Base-by-base conservation (phyloP, 2,113 vertebrate genomes). In the Lampris megalopsis region DNA sequence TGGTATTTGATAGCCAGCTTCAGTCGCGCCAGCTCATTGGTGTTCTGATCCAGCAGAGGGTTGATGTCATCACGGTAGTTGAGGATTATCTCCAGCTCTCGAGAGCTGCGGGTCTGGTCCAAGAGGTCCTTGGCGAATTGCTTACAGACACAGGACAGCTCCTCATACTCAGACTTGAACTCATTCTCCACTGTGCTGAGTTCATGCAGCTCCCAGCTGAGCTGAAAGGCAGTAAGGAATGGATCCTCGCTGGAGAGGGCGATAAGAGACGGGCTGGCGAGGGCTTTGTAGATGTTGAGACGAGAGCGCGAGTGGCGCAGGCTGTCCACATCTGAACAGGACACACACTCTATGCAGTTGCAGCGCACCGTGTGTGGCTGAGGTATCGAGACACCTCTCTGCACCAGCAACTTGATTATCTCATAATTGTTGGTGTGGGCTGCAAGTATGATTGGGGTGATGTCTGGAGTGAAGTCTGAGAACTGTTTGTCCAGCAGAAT, bases 371-470 rank as follows among this genome's bases (percentile, higher is more conserved):
- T 95, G 0, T 99, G 98, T 0, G 98, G 98, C 85, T 97, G 93
- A 3, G 98, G 98, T 62, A 99, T 93, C 0, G 97, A 98, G n/a
- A 99, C 98, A 0, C 98, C 98, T 63, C 96, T 96, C 90, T 97
- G 97, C 40, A 99, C 94, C 3, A 99, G 93, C 63, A 98, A 94
- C 83, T 99, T 99, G 86, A 99, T 98, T 65, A 99, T 96, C 89
- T 99, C 96, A 0, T 99, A 99, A 90, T 99, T 99, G 92, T 99
- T 99, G 41, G 98, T 98, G 91, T 99, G 98, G 36, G 98, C 98
- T 13, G 98, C 98, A 74, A 99, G 91, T 90, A 99, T 97, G 89
- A 99, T 98, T 1, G 98, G 98, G 0, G 98, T 99, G 62, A 99
- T 98, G 91, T 99, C 98, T 0, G 98, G 98, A 0, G 98, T 99